Base-by-base conservation (phyloP, 1,140 invertebrate species). In the Aphis craccivora region DNA sequence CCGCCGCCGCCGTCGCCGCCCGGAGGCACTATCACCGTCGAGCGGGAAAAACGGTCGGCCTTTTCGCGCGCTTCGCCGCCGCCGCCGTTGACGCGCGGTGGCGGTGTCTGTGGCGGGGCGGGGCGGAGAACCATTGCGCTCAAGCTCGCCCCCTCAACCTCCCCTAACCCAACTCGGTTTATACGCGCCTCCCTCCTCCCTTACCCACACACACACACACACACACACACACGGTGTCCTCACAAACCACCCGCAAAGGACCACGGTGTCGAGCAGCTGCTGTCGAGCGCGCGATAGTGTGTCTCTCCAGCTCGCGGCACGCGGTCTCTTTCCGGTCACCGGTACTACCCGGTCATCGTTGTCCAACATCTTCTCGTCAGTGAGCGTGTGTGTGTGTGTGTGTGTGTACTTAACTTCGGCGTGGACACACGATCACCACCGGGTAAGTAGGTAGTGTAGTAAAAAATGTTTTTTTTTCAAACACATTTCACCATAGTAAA, bases 251-350 rank as follows among this genome's bases (percentile, higher is more conserved):
- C 48, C 48, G 18, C 11, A 51, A 20, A 51, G 48, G 60, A 76
- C 60, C 60, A 76, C 60, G 60, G 60, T 76, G 60, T 76, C 60
- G 14, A 76, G 60, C 60, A 86, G 81, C 81, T 30, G 23, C 81
- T 86, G 81, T 86, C 91, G 81, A 83, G 91, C 81, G 81, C 91
- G 81, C 48, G 91, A 86, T 76, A 92, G 91, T 92, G 91, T 92
- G 91, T 92, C 67, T 55, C 45, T 51, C 76, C 91, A 51, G 35
- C 35, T 25, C 81, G 91, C 51, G 35, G 51, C 37, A 55, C 37
- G 53, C 89, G 55, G 53, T 90, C 23, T 30, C 11, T 76, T 76
- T 76, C 89, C 89, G 89, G 37, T 67, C 89, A 43, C 37, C 89
- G 89, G 53, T 43, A 55, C 18, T 20, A 23, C 76, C 22, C 76